A percentile compares a stretch with the other conserved stretches of the same genome.
Evolutionary conservation across 2,888 invertebrate species (phyloP).

Genomic region (Neocrepidodera transversa): DNA sequence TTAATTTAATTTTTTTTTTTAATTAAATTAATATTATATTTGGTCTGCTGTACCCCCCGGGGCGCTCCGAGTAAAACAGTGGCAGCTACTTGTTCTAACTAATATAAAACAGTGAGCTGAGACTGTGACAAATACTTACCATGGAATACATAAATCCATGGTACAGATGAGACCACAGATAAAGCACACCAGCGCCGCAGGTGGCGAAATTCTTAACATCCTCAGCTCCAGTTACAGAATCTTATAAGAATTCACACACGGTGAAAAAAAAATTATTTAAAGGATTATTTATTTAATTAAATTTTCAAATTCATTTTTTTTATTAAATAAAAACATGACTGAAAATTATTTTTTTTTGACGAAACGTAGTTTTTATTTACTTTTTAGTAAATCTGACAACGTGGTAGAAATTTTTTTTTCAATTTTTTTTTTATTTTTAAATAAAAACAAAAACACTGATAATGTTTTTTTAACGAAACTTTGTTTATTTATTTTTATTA

Average conservation of each 20-base stretch:
- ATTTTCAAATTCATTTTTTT: neutral
- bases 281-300: neutral
- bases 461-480: no score
- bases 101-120: slow-evolving; percentile 58
- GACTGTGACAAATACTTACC: slow-evolving; percentile 61
- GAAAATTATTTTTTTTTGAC: no score
- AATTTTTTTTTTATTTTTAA: no score
- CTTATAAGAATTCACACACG: neutral
- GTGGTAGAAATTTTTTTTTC: no score
- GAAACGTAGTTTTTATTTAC: no score
- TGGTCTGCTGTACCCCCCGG: slow-evolving; percentile 53
- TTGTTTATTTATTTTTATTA: no score
- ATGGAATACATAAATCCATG: slow-evolving; percentile 58
- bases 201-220: slow-evolving; percentile 45
- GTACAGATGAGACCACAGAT: slow-evolving; percentile 57
- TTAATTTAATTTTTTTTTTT: neutral
- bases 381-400: no score
- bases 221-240: slow-evolving; percentile 27
- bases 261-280: neutral
- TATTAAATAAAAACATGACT: no score
- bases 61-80: slow-evolving; percentile 58
- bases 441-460: no score
- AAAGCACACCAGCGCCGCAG: slow-evolving; percentile 46
- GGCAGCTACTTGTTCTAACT: slow-evolving; percentile 58
- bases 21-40: neutral